A percentile compares a stretch with the other conserved stretches of the same genome.
phyloP scores from a whole-genome alignment of 2,113 vertebrate species.

The Coptodon bakossiorum region DNA sequence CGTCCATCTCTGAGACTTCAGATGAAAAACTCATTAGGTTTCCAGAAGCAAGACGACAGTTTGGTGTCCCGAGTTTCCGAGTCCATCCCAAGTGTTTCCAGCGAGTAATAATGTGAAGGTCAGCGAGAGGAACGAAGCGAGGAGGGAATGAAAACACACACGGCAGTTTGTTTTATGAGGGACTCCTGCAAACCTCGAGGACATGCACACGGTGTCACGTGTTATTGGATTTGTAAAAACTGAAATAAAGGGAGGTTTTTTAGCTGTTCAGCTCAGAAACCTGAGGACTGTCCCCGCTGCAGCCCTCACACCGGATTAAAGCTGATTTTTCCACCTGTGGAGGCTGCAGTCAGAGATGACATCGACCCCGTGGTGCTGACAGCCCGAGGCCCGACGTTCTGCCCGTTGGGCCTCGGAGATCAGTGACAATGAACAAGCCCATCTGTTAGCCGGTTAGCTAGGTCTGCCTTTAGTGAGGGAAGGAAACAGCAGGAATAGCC shows the following conservation, averaged over 20 bases:
- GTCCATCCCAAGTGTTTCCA: not conserved
- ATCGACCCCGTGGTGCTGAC: not conserved
- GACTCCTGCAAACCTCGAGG: not conserved
- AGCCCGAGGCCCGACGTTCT: not conserved
- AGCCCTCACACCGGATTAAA: not conserved
- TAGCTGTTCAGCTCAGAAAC: not conserved
- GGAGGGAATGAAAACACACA: not conserved
- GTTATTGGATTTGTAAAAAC: fast-evolving
- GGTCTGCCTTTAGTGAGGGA: not conserved
- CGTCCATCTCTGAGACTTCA: not conserved
- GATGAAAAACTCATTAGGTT: not conserved
- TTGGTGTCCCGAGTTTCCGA: not conserved
- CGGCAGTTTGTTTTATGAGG: not conserved
- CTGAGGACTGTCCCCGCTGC: not conserved
- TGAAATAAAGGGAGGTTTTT: not conserved
- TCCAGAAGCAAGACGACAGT: not conserved
- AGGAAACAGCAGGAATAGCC: not conserved
- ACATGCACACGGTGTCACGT: fast-evolving
- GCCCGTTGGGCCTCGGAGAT: not conserved
- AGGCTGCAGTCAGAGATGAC: not conserved
- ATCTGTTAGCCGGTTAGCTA: no score
- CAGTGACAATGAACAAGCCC: not conserved
- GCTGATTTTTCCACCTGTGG: not conserved
- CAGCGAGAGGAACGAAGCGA: fast-evolving
- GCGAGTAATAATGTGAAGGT: not conserved